Conservation (phyloP, 2,113 vertebrate genomes). For the Eulemur rufifrons region DNA sequence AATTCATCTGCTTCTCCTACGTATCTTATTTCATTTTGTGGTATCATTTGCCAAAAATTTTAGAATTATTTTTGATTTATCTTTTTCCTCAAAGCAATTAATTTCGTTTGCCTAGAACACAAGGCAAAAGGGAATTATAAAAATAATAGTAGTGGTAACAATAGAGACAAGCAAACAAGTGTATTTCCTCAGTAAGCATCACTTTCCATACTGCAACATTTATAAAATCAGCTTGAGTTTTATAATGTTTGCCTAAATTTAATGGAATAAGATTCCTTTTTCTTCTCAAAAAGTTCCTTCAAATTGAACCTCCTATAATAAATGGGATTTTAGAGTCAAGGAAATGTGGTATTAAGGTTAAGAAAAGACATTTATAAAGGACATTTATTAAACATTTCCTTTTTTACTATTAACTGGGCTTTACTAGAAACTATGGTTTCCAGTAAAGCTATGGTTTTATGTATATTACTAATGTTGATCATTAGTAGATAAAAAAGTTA, state of each 20-base stretch:
- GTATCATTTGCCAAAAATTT: neutral
- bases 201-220: neutral
- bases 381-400: neutral
- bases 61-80: neutral
- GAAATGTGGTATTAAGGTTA: neutral
- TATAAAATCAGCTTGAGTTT: neutral
- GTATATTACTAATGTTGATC: neutral
- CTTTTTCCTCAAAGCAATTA: neutral
- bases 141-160: neutral
- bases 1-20: neutral
- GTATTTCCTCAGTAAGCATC: neutral
- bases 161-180: neutral
- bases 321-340: neutral
- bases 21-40: neutral
- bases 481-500: neutral
- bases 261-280: neutral
- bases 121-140: neutral
- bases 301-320: neutral
- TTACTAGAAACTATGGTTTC: neutral
- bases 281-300: neutral
- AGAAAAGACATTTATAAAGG: neutral
- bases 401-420: neutral
- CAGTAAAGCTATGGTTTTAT: neutral
- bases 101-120: neutral
- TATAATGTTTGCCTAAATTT: neutral